These are phyloP conservation scores for Portunus trituberculatus DNA, from an alignment of 1,140 invertebrate genomes.

Conservation along the genomic window DNA sequence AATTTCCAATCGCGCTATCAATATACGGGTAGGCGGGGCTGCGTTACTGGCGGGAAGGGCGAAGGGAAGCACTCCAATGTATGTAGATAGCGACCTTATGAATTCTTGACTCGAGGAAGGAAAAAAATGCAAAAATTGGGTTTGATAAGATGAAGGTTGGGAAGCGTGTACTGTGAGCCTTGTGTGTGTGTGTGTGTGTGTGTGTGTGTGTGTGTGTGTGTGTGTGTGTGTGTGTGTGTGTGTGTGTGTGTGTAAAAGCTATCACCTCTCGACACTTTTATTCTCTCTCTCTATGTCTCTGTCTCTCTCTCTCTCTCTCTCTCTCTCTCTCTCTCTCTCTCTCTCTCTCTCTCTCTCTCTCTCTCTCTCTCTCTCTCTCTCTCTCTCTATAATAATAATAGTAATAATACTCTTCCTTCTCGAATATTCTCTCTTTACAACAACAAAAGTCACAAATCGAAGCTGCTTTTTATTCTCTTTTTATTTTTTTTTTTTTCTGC, in stretches of 20 bases:
- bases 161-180: neutral
- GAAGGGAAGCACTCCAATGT: too few species aligned
- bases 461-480: neutral
- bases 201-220: too few species aligned
- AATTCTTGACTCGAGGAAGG: neutral
- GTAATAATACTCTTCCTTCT: too few species aligned
- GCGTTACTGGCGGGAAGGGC: neutral
- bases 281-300: neutral
- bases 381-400: neutral
- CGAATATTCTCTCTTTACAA: too few species aligned
- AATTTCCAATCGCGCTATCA: slow-evolving; percentile 65
- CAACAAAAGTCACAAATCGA: too few species aligned
- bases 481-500: neutral
- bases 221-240: neutral
- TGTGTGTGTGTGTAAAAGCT: neutral
- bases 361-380: too few species aligned
- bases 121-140: neutral
- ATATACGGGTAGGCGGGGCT: slow-evolving; percentile 51
- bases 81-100: neutral
- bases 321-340: too few species aligned
- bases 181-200: slow-evolving; percentile 14
- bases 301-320: neutral
- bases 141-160: neutral
- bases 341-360: too few species aligned
- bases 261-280: too few species aligned